These are phyloP conservation scores for Zalophus californianus DNA, from an alignment of 2,797 vertebrate species.

Conservation along the genomic window DNA sequence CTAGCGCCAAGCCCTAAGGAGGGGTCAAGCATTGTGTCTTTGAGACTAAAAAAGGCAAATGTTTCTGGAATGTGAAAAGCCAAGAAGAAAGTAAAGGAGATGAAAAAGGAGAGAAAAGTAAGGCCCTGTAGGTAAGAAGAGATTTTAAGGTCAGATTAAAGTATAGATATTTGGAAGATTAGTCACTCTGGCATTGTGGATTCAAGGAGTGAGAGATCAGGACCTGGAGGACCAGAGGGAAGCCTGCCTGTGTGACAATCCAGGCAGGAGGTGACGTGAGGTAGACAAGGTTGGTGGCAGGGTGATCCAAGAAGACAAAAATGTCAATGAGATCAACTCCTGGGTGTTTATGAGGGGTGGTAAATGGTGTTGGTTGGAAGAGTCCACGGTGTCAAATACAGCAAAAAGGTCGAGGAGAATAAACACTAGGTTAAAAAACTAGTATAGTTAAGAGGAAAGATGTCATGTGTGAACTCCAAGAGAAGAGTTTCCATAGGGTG, in stretches of 20 bases:
- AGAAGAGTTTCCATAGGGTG: constrained; percentile 31
- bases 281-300: neutral
- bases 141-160: constrained; percentile 48
- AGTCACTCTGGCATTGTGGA: constrained; percentile 44
- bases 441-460: constrained; percentile 41
- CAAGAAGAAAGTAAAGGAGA: neutral
- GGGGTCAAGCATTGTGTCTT: neutral
- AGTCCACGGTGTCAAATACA: neutral
- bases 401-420: constrained; percentile 48
- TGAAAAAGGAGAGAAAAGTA: constrained; percentile 6
- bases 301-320: constrained; percentile 55
- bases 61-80: neutral
- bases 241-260: constrained; percentile 28
- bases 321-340: constrained; percentile 34
- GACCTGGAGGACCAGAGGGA: constrained; percentile 26
- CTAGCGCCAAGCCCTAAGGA: neutral
- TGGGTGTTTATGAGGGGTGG: neutral
- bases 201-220: constrained; percentile 35
- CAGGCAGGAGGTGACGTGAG: neutral
- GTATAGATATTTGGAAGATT: constrained; percentile 46
- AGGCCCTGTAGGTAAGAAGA: constrained; percentile 1
- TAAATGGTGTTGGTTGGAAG: neutral
- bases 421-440: constrained; percentile 30
- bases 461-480: constrained; percentile 14
- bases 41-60: neutral